A percentile compares a stretch with the other conserved stretches of the same genome.
Conservation (phyloP, 2,797 vertebrate species). For the Syncerus caffer region DNA sequence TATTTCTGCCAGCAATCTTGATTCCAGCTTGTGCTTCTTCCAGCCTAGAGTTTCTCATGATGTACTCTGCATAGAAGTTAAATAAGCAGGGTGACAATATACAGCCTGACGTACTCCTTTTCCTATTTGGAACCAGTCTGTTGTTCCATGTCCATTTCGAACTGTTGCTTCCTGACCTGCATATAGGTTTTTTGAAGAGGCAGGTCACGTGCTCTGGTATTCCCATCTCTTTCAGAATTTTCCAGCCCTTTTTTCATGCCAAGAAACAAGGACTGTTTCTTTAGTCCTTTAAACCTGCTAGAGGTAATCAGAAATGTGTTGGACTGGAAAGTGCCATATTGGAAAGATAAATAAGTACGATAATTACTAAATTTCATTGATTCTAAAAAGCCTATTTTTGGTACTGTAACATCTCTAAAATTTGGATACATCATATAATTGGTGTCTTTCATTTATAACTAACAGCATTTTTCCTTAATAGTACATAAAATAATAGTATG, state of each 20-base stretch:
- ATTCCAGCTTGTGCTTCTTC: too few relatives aligned
- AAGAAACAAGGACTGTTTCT: not conserved
- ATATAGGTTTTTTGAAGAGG: too few relatives aligned
- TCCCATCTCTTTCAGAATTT: too few relatives aligned
- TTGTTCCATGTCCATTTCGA: too few relatives aligned
- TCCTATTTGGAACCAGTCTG: too few relatives aligned
- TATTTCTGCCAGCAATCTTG: too few relatives aligned
- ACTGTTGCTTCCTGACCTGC: too few relatives aligned
- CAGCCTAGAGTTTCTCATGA: too few relatives aligned
- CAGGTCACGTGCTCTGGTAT: too few relatives aligned
- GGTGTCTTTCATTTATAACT: not conserved
- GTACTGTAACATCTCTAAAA: not conserved
- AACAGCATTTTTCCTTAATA: not conserved
- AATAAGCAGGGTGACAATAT: too few relatives aligned
- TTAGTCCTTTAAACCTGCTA: not conserved
- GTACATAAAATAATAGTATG: not conserved
- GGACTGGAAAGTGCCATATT: not conserved
- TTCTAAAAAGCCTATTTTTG: not conserved
- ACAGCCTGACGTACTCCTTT: too few relatives aligned
- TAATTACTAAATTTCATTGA: not conserved
- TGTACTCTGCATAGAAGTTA: too few relatives aligned
- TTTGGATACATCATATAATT: not conserved
- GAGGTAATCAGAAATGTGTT: not conserved
- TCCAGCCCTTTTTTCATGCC: not conserved
- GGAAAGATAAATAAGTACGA: slow-evolving; percentile 17